A percentile compares a stretch with the other conserved stretches of the same genome.
Evolutionary conservation across 2,888 invertebrate species (phyloP).

Genomic region (Strigamia maritima): DNA sequence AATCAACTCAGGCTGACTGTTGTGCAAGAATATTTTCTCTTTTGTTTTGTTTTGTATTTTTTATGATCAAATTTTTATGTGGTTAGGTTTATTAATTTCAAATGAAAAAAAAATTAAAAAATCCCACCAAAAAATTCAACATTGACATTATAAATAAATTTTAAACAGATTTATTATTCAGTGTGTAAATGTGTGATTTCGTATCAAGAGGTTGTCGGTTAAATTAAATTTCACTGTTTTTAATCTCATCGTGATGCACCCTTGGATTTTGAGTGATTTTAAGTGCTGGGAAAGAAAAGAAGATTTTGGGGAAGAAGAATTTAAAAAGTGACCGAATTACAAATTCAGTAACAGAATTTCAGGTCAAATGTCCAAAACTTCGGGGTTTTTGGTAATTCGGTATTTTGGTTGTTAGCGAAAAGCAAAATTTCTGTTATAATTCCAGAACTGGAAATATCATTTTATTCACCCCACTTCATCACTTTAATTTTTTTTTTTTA

Average conservation of each 20-base stretch:
- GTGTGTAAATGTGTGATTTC: slow-evolving; percentile 22
- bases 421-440: no score
- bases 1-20: slow-evolving; percentile 18
- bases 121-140: slow-evolving; percentile 19
- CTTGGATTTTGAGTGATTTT: not conserved
- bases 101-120: not conserved
- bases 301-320: not conserved
- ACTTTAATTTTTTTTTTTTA: not conserved
- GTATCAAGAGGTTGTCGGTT: slow-evolving; percentile 26
- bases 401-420: no score
- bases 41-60: slow-evolving; percentile 8
- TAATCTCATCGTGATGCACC: slow-evolving; percentile 25
- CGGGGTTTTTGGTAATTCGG: no score
- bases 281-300: not conserved
- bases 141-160: slow-evolving; percentile 17
- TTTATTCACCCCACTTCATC: not conserved
- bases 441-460: not conserved
- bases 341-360: no score
- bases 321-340: no score
- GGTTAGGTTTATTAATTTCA: not conserved
- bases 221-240: slow-evolving; percentile 19
- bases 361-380: no score
- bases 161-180: slow-evolving; percentile 23
- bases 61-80: slow-evolving; percentile 14
- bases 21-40: not conserved